Conservation (phyloP, 1,140 invertebrate genomes). For the Carcinoscorpius rotundicauda region DNA sequence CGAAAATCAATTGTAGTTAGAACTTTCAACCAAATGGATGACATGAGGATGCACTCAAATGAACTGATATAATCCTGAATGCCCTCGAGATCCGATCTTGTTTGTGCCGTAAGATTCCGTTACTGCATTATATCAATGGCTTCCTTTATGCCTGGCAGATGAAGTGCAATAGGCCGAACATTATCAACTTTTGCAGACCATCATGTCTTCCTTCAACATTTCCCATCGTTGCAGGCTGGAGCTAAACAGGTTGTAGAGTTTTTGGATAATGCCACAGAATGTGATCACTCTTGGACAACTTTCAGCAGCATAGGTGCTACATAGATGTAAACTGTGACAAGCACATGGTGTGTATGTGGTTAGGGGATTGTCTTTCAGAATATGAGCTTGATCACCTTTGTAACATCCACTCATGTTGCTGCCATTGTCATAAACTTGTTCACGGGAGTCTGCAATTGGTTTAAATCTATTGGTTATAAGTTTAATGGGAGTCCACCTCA, state of each 20-base stretch:
- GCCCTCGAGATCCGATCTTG: neutral
- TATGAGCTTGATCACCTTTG: conserved; percentile 29
- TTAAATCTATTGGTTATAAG: too few relatives aligned
- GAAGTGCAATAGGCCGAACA: neutral
- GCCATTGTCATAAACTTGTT: conserved; percentile 32
- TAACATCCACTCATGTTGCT: conserved; percentile 29
- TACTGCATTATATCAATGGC: neutral
- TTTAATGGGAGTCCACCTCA: too few relatives aligned
- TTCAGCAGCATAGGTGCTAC: conserved; percentile 15
- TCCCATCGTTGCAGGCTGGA: conserved; percentile 11
- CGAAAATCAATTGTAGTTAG: neutral
- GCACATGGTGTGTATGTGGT: conserved; percentile 27
- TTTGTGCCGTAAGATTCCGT: neutral
- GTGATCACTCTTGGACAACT: conserved; percentile 10
- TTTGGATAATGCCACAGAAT: conserved; percentile 16
- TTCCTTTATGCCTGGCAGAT: neutral
- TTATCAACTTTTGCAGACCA: conserved; percentile 6
- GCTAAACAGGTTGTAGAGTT: conserved; percentile 13
- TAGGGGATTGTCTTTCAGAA: conserved; percentile 24
- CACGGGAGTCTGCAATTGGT: conserved; percentile 16
- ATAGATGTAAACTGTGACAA: conserved; percentile 28
- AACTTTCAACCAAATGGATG: neutral
- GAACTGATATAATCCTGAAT: neutral
- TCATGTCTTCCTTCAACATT: conserved; percentile 2
- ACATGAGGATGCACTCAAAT: neutral